Conservation (phyloP, 2,888 invertebrate species). For the Ceratothoa steindachneri region DNA sequence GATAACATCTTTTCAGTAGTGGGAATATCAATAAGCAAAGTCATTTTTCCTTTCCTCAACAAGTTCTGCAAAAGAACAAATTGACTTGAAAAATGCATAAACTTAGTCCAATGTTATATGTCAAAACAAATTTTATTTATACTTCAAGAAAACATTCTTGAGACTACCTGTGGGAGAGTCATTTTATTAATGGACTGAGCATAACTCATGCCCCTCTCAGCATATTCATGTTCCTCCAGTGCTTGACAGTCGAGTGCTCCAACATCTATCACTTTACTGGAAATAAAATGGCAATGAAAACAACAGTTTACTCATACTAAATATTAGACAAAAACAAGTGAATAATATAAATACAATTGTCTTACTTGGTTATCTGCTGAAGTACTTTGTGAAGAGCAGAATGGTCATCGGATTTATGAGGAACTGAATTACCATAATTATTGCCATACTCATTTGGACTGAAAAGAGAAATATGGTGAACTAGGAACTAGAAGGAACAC, state of each 20-base stretch:
- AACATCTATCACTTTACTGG: slow-evolving; percentile 84
- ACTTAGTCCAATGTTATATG: too few species aligned
- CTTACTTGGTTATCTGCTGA: slow-evolving; percentile 2
- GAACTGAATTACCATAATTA: slow-evolving; percentile 62
- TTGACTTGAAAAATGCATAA: too few species aligned
- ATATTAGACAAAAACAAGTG: slow-evolving; percentile 58
- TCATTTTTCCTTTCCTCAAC: neutral
- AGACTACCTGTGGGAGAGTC: slow-evolving; percentile 34
- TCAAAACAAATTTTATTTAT: too few species aligned
- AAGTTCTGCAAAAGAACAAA: neutral
- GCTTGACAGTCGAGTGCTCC: slow-evolving; percentile 82
- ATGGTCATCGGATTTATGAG: slow-evolving; percentile 82
- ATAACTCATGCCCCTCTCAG: slow-evolving; percentile 73
- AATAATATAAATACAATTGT: slow-evolving; percentile 17
- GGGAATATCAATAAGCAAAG: slow-evolving; percentile 62
- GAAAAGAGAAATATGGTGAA: slow-evolving; percentile 49
- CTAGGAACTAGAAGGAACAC: neutral
- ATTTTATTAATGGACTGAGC: slow-evolving; percentile 58
- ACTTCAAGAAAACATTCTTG: too few species aligned
- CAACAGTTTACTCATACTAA: neutral
- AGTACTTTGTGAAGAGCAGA: slow-evolving; percentile 82
- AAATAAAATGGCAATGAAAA: too few species aligned
- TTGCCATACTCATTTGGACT: slow-evolving; percentile 64
- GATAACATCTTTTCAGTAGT: slow-evolving; percentile 67
- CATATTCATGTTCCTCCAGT: slow-evolving; percentile 81